Evolutionary conservation across 53 echinoderm and acorn worm species (phyloP), one percentile per base, ranked within the genome.

Genomic region (Echinometra lucunter): DNA sequence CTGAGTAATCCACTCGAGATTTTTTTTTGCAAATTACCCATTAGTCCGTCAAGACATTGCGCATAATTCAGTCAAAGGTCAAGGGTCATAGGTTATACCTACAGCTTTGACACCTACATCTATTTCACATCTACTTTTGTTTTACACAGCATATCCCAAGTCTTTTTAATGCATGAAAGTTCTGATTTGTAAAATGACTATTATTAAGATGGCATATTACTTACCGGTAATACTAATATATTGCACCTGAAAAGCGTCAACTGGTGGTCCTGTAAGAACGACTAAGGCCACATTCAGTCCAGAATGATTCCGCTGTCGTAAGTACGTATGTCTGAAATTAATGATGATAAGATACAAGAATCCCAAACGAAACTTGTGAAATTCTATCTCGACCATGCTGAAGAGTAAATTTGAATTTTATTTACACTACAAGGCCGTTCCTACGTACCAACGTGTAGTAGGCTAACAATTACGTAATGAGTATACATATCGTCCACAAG

Each of bases 391-490:
- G 25, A 21, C 23, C 72, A 35, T 72, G 72, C 35, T 34, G 32
- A 34, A 28, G 44, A 42, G 10, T 27, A 1, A 0, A 45, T 83
- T 83, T 83, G 44, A 44, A 21, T 83, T 45, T 47, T 45, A 83
- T 83, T 83, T 83, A 19, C 83, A 83, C 47, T 44, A 42, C 25
- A 44, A 83, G 47, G 83, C 45, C 83, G 83, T 83, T 83, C 83
- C 83, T 83, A 83, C 17, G 83, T 19, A n/a, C n/a, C n/a, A n/a
- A 49, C 49, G 49, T 49, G 49, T 9, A 16, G 44, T 45, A 83
- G 15, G 25, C 83, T 45, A 83, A 45, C 83, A 83, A 72, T 83
- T 83, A 47, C 83, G 83, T 45, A 83, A 83, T 83, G 0, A n/a
- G 72, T 30, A 72, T 35, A 72, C 72, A 72, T 28, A 72, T 72